These are phyloP conservation scores for Hippasteria phrygiana DNA, from an alignment of 53 echinoderm and acorn worm species.

Conservation along the genomic window DNA sequence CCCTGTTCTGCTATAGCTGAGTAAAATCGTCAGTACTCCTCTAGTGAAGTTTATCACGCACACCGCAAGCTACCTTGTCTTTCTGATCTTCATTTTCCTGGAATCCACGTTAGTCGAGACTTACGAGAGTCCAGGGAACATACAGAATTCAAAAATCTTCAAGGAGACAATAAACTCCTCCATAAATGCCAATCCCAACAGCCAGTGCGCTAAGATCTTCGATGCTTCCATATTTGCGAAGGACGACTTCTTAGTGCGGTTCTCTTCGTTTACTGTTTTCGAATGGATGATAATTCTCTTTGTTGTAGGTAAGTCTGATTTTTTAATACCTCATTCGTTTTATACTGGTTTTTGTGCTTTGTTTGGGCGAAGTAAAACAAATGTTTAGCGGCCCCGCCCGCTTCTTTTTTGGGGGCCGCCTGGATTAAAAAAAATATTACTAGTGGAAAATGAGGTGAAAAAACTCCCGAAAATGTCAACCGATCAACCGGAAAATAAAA, in stretches of 20 bases:
- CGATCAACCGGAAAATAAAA: no score
- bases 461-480: no score
- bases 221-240: not conserved
- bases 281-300: slow-evolving; percentile 82
- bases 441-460: no score
- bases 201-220: not conserved
- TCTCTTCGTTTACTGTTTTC: slow-evolving; percentile 64
- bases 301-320: slow-evolving; percentile 74
- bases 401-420: no score
- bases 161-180: not conserved
- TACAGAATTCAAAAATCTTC: not conserved
- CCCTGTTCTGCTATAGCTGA: slow-evolving; percentile 46
- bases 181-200: not conserved
- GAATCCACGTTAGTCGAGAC: slow-evolving; percentile 76
- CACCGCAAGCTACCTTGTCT: slow-evolving; percentile 84
- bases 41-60: slow-evolving; percentile 95
- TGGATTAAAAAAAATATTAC: no score
- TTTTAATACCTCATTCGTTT: no score
- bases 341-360: no score
- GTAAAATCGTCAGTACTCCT: slow-evolving; percentile 81
- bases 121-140: slow-evolving; percentile 28
- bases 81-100: slow-evolving; percentile 83
- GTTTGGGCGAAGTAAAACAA: no score
- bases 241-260: slow-evolving; percentile 40
- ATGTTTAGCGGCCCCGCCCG: no score